phyloP scores from a whole-genome alignment of 2,113 vertebrate genomes.

The Spea multiplicata region DNA sequence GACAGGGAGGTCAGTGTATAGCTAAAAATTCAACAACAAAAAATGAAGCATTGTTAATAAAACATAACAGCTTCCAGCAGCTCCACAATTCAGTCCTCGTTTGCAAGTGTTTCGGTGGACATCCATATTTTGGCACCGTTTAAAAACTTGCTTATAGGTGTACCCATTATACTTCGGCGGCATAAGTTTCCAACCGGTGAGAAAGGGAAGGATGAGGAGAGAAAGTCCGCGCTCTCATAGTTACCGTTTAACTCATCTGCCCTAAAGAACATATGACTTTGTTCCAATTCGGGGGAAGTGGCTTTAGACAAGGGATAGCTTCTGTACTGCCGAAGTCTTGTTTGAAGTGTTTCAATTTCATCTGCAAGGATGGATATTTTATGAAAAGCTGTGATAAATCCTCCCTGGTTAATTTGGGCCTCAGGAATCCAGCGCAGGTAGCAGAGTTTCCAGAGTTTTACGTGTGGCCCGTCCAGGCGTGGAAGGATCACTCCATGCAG shows the following conservation, averaged over 20 bases:
- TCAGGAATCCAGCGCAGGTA: slow-evolving; percentile 96
- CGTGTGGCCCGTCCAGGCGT: slow-evolving; percentile 70
- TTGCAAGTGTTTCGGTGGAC: slow-evolving; percentile 91
- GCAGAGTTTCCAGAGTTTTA: slow-evolving; percentile 92
- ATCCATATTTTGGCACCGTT: slow-evolving; percentile 94
- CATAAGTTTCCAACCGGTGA: slow-evolving; percentile 90
- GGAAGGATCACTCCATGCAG: slow-evolving; percentile 82
- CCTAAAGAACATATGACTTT: slow-evolving; percentile 85
- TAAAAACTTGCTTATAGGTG: slow-evolving; percentile 91
- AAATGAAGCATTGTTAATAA: slow-evolving; percentile 5
- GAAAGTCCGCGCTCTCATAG: slow-evolving; percentile 70
- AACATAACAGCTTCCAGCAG: background rate
- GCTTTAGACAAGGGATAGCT: slow-evolving; percentile 59
- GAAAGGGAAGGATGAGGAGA: slow-evolving; percentile 93
- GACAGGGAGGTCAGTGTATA: slow-evolving; percentile 11
- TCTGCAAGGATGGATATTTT: slow-evolving; percentile 82
- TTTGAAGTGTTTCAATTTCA: slow-evolving; percentile 82
- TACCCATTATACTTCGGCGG: slow-evolving; percentile 82
- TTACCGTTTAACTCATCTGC: slow-evolving; percentile 58
- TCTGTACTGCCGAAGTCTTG: slow-evolving; percentile 74
- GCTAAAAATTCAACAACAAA: slow-evolving; percentile 13
- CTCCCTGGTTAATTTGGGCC: slow-evolving; percentile 82
- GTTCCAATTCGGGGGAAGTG: slow-evolving; percentile 58
- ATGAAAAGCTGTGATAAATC: slow-evolving; percentile 78
- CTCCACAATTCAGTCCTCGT: slow-evolving; percentile 70